Base-by-base conservation (phyloP, 2,888 invertebrate genomes). In the Copidosoma aretas region DNA sequence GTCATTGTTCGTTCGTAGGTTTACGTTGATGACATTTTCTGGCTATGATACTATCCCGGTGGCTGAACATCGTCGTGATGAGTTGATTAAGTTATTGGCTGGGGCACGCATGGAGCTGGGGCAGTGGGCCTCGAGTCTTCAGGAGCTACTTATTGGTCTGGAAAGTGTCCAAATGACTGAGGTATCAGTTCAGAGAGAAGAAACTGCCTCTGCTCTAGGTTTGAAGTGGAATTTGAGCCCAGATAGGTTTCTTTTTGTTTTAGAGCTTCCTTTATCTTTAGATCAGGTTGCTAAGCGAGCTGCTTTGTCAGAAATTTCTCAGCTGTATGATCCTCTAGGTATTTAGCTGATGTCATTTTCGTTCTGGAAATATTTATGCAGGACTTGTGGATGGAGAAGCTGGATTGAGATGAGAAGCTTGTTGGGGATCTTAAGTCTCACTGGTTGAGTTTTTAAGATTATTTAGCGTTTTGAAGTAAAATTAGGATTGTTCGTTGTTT, bases 31-130 rank as follows among this genome's bases (percentile, higher is more conserved):
- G 70, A 70, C 21, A 25, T 67, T 3, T 41, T 61, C 22, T 41
- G n/a, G n/a, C 66, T 17, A 58, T 1, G 24, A 64, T 25, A 64
- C 74, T n/a, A 19, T 69, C 12, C 63, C 73, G 12, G 67, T 74
- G 32, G 75, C 71, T 1, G 17, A 65, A 4, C 8, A 19, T 14
- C n/a, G 56, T 1, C 53, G 39, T 8, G 60, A 32, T 8, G 8
- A 32, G 32, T 32, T 32, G 8, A 8, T 32, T 5, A 32, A 8
- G 32, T 32, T 32, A 59, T 15, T 49, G 63, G 25, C 53, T 70
- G n/a, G 61, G 46, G 19, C 63, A n/a, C 63, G 64, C 0, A 67
- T 67, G 60, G 15, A 67, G 10, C 8, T 22, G 3, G 63, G 60
- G 22, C 54, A 64, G 53, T 64, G 41, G 67, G 56, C 32, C 1